Evolutionary conservation across 2,797 vertebrate genomes (phyloP), one percentile per base, ranked within the genome.

Genomic region (Chiloscyllium punctatum): DNA sequence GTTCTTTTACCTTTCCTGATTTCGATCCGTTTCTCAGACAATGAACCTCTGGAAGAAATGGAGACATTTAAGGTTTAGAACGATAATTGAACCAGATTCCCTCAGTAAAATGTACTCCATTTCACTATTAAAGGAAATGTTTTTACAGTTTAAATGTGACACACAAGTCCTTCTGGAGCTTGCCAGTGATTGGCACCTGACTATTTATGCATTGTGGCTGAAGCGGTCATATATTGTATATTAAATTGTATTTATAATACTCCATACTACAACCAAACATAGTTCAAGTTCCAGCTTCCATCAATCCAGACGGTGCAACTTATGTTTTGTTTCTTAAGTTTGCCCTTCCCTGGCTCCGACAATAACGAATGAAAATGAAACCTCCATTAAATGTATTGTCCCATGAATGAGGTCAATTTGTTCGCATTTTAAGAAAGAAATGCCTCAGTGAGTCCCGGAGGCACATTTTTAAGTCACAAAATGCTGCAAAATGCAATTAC

Each of bases 11-110:
- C 98, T 98, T 96, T 97, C 86, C 96, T 97, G 96, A 99, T 98
- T 91, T 98, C 18, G 77, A 99, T 97, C 96, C 98, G 98, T 97
- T 98, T 98, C 95, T 98, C 98, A 0, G 98, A 98, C 96, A 99
- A 97, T 11, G 98, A 98, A 53, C 98, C 98, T 96, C 98, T 99
- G 97, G 68, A 0, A 96, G 96, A 96, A 66, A 97, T 69, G n/a
- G 66, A 92, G n/a, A 69, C 21, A 69, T 18, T 15, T 33, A 57
- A 90, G 15, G 5, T 62, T 90, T n/a, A 62, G 33, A 90, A 66
- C n/a, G 87, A 33, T n/a, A 62, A 57, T 66, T 16, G 15, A 88
- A 62, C 3, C 53, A 33, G 30, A 33, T n/a, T 51, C 11, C 51
- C 16, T 1, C 0, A 57, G 9, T 48, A 88, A 27, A 57, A 88